Evolutionary conservation across 2,797 vertebrate species (phyloP).

Genomic region (Cynopterus sphinx): DNA sequence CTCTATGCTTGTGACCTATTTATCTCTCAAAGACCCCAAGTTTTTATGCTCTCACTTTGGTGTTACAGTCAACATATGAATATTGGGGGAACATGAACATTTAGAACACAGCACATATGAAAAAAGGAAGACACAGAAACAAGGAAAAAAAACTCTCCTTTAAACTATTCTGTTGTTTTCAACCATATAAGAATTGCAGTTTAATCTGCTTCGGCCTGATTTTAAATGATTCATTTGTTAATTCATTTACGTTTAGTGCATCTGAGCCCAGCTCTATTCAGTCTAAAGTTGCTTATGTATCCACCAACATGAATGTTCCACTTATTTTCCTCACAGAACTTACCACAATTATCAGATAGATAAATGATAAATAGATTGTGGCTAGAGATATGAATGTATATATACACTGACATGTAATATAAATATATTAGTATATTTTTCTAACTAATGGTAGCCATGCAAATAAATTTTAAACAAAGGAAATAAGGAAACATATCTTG

Average conservation of each 20-base stretch:
- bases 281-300: not conserved
- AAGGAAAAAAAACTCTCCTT: not conserved
- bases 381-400: no score
- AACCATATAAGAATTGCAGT: not conserved
- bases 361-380: no score
- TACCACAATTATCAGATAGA: not conserved
- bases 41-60: not conserved
- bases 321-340: not conserved
- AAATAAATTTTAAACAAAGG: not conserved
- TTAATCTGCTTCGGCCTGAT: not conserved
- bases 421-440: not conserved
- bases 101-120: not conserved
- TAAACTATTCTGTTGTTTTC: not conserved
- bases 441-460: not conserved
- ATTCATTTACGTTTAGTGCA: not conserved
- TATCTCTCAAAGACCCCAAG: not conserved
- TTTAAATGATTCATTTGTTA: not conserved
- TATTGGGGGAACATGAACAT: not conserved
- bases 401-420: accelerated
- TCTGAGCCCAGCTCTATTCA: not conserved
- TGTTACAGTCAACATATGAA: not conserved
- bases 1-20: not conserved
- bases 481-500: not conserved
- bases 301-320: not conserved
- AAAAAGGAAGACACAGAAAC: not conserved